These are phyloP conservation scores for Egretta garzetta DNA, from an alignment of 2,113 vertebrate species.

Conservation along the genomic window DNA sequence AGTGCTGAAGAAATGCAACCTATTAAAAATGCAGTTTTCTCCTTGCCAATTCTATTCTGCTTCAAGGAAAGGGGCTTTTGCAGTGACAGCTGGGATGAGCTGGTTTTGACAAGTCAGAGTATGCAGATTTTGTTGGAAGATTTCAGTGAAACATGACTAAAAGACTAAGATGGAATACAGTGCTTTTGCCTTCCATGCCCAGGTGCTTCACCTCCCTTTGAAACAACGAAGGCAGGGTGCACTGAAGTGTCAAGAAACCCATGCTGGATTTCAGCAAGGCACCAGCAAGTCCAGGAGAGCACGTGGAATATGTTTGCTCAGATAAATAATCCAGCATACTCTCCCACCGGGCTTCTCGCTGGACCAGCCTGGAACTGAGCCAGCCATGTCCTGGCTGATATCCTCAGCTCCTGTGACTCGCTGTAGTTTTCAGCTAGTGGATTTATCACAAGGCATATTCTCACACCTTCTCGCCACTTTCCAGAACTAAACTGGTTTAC, in stretches of 20 bases:
- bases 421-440: background rate
- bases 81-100: constrained; percentile 42
- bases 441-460: background rate
- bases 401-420: background rate
- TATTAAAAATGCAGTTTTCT: constrained; percentile 36
- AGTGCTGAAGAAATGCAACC: constrained; percentile 6
- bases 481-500: background rate
- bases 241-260: background rate
- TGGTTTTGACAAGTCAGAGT: constrained; percentile 62
- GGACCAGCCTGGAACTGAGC: background rate
- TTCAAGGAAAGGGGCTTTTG: constrained; percentile 40
- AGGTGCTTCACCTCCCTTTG: background rate
- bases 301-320: background rate
- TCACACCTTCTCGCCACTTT: background rate
- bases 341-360: background rate
- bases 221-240: background rate
- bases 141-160: constrained; percentile 4
- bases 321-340: background rate
- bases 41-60: constrained; percentile 49
- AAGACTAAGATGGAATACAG: background rate
- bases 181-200: background rate
- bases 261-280: background rate
- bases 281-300: background rate
- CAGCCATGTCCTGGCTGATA: background rate
- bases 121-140: constrained; percentile 29